phyloP scores from a whole-genome alignment of 2,888 invertebrate genomes.

The Escarpia spicata region DNA sequence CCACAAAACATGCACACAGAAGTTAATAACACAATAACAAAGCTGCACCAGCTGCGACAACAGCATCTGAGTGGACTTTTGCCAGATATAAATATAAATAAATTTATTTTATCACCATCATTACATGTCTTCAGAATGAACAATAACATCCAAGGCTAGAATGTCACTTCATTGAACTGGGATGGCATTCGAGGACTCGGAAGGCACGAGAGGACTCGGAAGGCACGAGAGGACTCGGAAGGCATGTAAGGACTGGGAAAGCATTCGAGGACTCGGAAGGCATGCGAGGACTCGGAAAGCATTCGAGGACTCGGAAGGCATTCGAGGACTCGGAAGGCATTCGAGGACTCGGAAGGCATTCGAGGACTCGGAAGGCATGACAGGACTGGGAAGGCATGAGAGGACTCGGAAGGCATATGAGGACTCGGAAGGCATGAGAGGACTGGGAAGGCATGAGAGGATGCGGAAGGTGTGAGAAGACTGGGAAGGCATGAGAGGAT shows the following conservation, averaged over 20 bases:
- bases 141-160: background rate
- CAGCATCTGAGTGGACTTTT: background rate
- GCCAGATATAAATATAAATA: background rate
- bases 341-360: no score
- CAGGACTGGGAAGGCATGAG: no score
- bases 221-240: background rate
- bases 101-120: background rate
- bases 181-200: no score
- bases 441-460: no score
- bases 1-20: background rate
- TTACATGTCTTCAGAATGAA: background rate
- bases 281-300: background rate
- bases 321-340: no score
- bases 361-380: no score
- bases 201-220: background rate
- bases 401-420: no score
- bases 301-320: no score
- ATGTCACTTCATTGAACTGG: background rate
- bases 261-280: background rate
- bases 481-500: no score
- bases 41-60: background rate
- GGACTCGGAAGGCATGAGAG: no score
- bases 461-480: no score
- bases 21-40: background rate
- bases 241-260: background rate